Percentiles rank a stretch among this genome's conserved stretches.
Conservation (phyloP, 2,888 invertebrate genomes). For the Selenia dentaria region DNA sequence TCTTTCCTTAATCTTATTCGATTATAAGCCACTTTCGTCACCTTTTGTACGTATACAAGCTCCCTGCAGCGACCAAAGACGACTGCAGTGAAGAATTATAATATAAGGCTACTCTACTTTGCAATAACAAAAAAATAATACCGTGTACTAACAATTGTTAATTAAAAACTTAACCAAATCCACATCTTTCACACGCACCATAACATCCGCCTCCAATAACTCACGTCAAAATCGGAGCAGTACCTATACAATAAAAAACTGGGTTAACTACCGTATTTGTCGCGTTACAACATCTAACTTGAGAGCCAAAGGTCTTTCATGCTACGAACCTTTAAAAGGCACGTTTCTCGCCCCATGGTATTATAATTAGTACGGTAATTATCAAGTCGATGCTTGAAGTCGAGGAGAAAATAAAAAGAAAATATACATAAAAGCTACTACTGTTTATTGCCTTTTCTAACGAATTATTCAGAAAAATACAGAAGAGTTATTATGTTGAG, state of each 20-base stretch:
- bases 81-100: no score
- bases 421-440: background rate
- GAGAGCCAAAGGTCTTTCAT: slow-evolving; percentile 32
- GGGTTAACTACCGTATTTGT: slow-evolving; percentile 43
- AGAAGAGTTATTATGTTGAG: no score
- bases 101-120: no score
- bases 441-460: background rate
- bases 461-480: no score
- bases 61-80: no score
- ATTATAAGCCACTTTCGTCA: no score
- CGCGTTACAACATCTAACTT: slow-evolving; percentile 27
- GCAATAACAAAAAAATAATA: no score
- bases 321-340: slow-evolving; percentile 27
- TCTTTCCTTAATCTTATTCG: no score
- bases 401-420: slow-evolving; percentile 2
- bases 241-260: slow-evolving; percentile 38
- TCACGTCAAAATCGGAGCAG: slow-evolving; percentile 7
- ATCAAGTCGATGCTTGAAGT: slow-evolving; percentile 7
- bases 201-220: slow-evolving; percentile 2
- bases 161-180: no score
- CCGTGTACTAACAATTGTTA: no score
- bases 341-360: slow-evolving; percentile 14
- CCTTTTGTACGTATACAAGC: no score
- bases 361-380: slow-evolving; percentile 20
- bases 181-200: slow-evolving; percentile 5